Evolutionary conservation across 2,113 vertebrate species (phyloP).

Genomic region (Bothrops jararaca): DNA sequence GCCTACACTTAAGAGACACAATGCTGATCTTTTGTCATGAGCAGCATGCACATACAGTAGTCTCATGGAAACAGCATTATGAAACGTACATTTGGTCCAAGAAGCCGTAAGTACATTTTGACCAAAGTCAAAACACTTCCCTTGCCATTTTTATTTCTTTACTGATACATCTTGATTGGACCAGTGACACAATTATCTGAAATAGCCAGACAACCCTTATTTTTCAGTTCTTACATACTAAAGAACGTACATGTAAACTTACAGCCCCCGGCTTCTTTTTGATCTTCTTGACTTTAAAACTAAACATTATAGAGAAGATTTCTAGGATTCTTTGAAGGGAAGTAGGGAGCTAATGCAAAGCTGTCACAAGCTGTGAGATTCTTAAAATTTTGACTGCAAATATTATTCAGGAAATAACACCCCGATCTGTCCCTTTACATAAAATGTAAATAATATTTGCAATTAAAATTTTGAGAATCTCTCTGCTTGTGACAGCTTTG

Average conservation of each 20-base stretch:
- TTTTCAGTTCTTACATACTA: neutral
- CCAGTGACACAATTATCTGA: neutral
- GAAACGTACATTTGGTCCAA: neutral
- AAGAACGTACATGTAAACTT: neutral
- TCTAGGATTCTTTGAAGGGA: neutral
- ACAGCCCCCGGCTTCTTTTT: neutral
- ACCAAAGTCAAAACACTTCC: neutral
- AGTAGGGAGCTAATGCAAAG: neutral
- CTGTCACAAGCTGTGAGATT: neutral
- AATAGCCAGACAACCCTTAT: neutral
- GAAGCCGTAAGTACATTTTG: neutral
- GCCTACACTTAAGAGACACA: neutral
- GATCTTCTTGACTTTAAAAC: neutral
- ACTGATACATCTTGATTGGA: neutral
- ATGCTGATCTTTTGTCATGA: neutral
- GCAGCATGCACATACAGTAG: neutral
- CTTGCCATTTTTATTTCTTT: neutral
- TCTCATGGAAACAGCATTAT: neutral
- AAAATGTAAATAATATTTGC: neutral
- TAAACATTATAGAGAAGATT: neutral
- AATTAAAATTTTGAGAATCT: neutral
- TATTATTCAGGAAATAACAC: neutral
- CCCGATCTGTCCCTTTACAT: neutral
- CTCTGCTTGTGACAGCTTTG: neutral
- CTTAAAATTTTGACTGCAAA: neutral